Evolutionary conservation across 2,113 vertebrate species (phyloP).

Genomic region (Ammodytes marinus): DNA sequence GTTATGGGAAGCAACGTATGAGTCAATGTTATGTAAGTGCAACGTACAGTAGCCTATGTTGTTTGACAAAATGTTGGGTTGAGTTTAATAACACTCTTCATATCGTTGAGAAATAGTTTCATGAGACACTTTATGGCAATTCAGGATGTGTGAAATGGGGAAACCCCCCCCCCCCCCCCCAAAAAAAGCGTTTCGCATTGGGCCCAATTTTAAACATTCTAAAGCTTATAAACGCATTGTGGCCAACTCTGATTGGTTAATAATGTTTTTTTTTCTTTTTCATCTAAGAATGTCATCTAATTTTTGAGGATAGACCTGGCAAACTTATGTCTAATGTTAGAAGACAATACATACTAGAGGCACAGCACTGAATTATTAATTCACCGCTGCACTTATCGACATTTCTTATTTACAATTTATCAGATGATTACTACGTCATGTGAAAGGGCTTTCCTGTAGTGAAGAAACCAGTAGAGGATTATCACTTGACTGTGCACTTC

Average conservation of each 20-base stretch:
- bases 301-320: neutral
- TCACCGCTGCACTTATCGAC: neutral
- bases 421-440: neutral
- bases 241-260: neutral
- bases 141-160: too few species aligned
- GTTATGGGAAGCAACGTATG: slow-evolving; percentile 7
- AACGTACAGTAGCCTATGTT: neutral
- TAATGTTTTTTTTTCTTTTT: neutral
- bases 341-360: neutral
- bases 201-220: neutral
- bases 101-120: too few species aligned
- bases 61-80: neutral
- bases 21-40: slow-evolving; percentile 1
- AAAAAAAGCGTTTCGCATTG: too few species aligned
- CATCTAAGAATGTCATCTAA: neutral
- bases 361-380: neutral
- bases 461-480: neutral
- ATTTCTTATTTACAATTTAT: neutral
- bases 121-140: too few species aligned
- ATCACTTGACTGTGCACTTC: neutral
- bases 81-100: too few species aligned
- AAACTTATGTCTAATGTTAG: neutral
- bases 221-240: neutral
- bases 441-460: neutral
- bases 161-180: too few species aligned